phyloP scores from a whole-genome alignment of 2,888 invertebrate genomes.

The Acleris sparsana region DNA sequence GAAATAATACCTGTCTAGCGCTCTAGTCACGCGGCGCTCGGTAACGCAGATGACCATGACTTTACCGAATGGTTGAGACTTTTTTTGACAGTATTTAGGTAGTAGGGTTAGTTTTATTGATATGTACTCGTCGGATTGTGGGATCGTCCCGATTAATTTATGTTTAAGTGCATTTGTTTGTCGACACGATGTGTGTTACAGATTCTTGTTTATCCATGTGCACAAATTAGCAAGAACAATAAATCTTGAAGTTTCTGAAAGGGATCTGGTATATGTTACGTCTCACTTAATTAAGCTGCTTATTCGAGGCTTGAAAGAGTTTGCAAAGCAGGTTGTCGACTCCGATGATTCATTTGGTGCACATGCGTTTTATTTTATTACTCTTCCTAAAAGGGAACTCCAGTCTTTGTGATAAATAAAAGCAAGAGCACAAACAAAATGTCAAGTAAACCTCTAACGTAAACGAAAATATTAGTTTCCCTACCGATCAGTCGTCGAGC shows the following conservation, averaged over 20 bases:
- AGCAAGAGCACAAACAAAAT: constrained; percentile 20
- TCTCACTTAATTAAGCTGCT: constrained; percentile 31
- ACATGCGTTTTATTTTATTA: constrained; percentile 13
- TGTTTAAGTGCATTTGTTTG: constrained; percentile 9
- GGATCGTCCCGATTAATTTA: constrained; percentile 16
- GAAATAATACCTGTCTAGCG: constrained; percentile 51
- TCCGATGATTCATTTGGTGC: constrained; percentile 20
- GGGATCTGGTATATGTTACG: constrained; percentile 21
- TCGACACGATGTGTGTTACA: constrained; percentile 17
- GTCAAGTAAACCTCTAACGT: constrained; percentile 29
- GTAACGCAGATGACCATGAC: constrained; percentile 43
- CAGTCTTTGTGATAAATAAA: constrained; percentile 3
- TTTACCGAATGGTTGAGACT: constrained; percentile 20
- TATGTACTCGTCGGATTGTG: constrained; percentile 4
- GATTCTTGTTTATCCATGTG: constrained; percentile 15
- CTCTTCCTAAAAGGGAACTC: constrained; percentile 12
- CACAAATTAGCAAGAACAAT: constrained; percentile 7
- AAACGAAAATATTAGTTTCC: constrained; percentile 25
- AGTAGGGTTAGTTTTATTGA: background rate
- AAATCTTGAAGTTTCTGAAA: constrained; percentile 11
- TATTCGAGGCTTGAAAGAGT: constrained; percentile 19
- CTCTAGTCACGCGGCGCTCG: constrained; percentile 41
- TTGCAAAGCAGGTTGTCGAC: constrained; percentile 4
- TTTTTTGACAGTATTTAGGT: background rate
- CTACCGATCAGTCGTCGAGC: constrained; percentile 47